A percentile compares a stretch with the other conserved stretches of the same genome.
These are phyloP conservation scores for Enteromius mattozi DNA, from an alignment of 2,797 vertebrate genomes.

Conservation along the genomic window DNA sequence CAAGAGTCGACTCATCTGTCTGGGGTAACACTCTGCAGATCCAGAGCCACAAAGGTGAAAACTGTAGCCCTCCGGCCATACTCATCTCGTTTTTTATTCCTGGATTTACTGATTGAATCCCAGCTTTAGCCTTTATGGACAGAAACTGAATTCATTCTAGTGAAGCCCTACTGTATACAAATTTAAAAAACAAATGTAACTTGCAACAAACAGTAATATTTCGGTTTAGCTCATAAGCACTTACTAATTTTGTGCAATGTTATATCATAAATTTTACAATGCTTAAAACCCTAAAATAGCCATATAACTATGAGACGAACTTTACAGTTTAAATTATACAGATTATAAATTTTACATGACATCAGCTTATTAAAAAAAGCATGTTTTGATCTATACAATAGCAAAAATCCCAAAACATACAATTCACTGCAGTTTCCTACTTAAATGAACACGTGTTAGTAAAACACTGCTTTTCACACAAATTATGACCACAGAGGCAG, in stretches of 20 bases:
- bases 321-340: neutral
- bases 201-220: neutral
- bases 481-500: neutral
- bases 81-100: neutral
- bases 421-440: neutral
- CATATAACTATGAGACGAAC: neutral
- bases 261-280: neutral
- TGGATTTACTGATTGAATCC: neutral
- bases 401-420: neutral
- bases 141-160: neutral
- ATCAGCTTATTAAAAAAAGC: neutral
- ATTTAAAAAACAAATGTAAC: neutral
- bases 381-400: neutral
- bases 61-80: neutral
- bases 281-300: neutral
- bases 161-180: neutral
- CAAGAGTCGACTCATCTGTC: slow-evolving; percentile 18
- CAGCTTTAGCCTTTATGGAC: neutral
- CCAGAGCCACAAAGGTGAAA: slow-evolving; percentile 1
- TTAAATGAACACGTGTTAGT: neutral
- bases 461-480: neutral
- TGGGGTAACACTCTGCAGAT: slow-evolving; percentile 1
- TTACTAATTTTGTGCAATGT: neutral
- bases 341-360: neutral
- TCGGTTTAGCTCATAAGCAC: neutral